Percentiles rank a stretch among this genome's conserved stretches.
Evolutionary conservation across 2,888 invertebrate species (phyloP).

Genomic region (Idaea straminata): DNA sequence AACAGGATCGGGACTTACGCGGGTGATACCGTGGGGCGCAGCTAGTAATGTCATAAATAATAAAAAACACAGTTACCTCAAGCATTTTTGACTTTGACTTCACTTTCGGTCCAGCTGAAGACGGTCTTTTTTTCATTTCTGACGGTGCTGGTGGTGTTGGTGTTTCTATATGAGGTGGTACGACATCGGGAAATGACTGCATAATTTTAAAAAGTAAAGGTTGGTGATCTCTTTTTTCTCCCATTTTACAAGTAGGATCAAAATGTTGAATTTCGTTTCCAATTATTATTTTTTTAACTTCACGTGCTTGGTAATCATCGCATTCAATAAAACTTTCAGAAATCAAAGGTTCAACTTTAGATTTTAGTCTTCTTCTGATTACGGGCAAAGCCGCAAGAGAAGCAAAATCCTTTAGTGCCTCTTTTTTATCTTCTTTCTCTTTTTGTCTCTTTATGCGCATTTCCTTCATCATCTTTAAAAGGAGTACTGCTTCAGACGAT

Average conservation of each 20-base stretch:
- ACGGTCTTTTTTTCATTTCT: neutral
- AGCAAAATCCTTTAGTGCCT: slow-evolving; percentile 16
- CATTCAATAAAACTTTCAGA: slow-evolving; percentile 38
- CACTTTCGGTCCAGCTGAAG: neutral
- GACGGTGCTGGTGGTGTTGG: neutral
- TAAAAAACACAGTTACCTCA: neutral
- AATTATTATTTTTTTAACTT: slow-evolving; percentile 34
- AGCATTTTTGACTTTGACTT: neutral
- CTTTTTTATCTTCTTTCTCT: slow-evolving; percentile 14
- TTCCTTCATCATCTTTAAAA: slow-evolving; percentile 28
- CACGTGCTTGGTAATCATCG: slow-evolving; percentile 7
- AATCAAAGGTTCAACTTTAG: slow-evolving; percentile 12
- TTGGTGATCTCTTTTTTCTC: neutral
- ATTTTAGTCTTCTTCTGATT: slow-evolving; percentile 14
- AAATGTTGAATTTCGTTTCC: slow-evolving; percentile 31
- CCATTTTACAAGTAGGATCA: slow-evolving; percentile 15
- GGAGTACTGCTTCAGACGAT: slow-evolving; percentile 20
- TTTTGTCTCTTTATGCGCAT: slow-evolving; percentile 8
- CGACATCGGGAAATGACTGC: neutral
- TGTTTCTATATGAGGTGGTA: neutral
- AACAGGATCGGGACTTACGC: too few relatives aligned
- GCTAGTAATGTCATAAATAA: too few relatives aligned
- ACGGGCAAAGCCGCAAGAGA: slow-evolving; percentile 28
- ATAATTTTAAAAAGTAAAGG: neutral
- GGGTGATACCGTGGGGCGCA: too few relatives aligned